Conservation (phyloP, 92 coral and sea anemone species). For the Metridium senile region DNA sequence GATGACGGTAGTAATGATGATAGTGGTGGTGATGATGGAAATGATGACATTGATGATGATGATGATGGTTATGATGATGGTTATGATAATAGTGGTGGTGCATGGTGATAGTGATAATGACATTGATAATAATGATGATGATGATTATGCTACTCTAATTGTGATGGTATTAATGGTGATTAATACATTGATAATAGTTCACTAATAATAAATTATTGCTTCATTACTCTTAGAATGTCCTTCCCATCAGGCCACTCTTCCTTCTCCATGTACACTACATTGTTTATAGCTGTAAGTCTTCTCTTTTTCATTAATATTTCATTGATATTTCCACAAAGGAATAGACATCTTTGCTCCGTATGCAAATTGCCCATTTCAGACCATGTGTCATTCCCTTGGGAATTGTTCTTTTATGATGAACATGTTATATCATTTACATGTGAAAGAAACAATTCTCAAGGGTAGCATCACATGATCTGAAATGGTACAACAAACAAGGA, state of each 20-base stretch:
- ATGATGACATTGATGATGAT: neutral
- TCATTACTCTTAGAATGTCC: slow-evolving; percentile 52
- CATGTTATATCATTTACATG: too few species aligned
- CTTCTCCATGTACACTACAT: slow-evolving; percentile 89
- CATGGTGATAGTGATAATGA: neutral
- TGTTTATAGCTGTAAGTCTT: slow-evolving; percentile 80
- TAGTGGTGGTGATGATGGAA: neutral
- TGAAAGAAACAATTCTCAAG: too few species aligned
- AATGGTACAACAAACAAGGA: too few species aligned
- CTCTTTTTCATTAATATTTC: neutral
- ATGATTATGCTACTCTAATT: too few species aligned
- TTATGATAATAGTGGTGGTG: neutral
- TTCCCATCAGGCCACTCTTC: slow-evolving; percentile 95
- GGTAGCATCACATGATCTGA: too few species aligned
- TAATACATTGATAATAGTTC: neutral
- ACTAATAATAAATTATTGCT: neutral
- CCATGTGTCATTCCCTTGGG: too few species aligned
- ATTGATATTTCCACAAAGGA: too few species aligned
- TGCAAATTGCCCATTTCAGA: too few species aligned
- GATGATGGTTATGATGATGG: too few species aligned
- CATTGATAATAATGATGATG: neutral
- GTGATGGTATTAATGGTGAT: too few species aligned
- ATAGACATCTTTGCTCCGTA: too few species aligned
- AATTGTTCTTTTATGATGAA: too few species aligned
- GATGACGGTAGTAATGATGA: neutral